A percentile compares a stretch with the other conserved stretches of the same genome.
Evolutionary conservation across 2,797 vertebrate species (phyloP).

Genomic region (Neomorphus geoffroyi): DNA sequence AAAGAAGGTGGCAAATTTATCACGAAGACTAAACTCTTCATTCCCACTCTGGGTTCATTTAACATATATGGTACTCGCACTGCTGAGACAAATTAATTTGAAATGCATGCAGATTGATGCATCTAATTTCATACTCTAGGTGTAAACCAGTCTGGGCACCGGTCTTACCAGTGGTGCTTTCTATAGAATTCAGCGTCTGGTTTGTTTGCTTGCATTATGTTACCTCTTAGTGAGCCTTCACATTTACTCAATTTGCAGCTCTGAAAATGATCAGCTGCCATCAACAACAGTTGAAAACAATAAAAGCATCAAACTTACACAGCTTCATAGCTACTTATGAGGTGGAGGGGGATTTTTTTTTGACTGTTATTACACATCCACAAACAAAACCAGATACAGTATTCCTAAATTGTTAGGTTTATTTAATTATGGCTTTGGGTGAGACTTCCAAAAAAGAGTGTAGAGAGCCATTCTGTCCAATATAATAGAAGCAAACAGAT

Average conservation of each 20-base stretch:
- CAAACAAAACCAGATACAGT: not conserved
- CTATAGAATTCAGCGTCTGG: not conserved
- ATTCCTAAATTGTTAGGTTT: not conserved
- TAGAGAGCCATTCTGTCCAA: not conserved
- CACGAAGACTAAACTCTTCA: constrained; percentile 33
- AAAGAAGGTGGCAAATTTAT: constrained; percentile 7
- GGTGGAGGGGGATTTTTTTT: not conserved
- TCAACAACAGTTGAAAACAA: not conserved
- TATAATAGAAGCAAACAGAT: not conserved
- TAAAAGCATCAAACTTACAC: not conserved
- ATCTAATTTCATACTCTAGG: constrained; percentile 53
- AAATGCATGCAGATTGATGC: not conserved
- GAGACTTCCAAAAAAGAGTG: not conserved
- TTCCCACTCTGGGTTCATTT: constrained; percentile 42
- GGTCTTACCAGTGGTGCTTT: not conserved
- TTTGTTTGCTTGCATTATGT: not conserved
- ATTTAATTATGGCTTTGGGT: not conserved
- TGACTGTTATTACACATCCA: not conserved
- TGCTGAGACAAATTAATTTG: constrained; percentile 32
- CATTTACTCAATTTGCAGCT: not conserved
- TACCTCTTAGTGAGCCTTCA: not conserved
- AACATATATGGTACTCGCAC: constrained; percentile 32
- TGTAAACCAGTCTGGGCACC: constrained; percentile 31
- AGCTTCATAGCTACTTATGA: not conserved
- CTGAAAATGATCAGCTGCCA: not conserved